These are phyloP conservation scores for Luscinia luscinia DNA, from an alignment of 2,797 vertebrate species.

Conservation along the genomic window DNA sequence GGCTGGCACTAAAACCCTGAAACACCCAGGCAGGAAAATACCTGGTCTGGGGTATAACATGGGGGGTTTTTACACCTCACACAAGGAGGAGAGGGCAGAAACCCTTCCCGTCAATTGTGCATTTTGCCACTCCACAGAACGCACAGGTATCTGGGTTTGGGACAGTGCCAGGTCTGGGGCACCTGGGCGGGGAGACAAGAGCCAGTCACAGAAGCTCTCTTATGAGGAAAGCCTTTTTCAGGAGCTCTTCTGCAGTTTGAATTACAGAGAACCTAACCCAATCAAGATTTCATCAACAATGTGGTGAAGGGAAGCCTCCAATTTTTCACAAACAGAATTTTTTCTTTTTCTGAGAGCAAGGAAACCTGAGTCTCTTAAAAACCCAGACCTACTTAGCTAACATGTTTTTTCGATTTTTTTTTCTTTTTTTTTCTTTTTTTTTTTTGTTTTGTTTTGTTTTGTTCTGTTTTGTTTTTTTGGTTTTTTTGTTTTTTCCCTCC, in stretches of 20 bases:
- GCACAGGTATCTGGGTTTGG: neutral
- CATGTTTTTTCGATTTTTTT: too few relatives aligned
- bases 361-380: neutral
- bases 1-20: accelerated
- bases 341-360: neutral
- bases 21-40: accelerated
- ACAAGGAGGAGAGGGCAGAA: neutral
- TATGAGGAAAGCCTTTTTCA: accelerated
- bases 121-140: accelerated
- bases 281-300: neutral
- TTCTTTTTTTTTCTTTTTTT: too few relatives aligned
- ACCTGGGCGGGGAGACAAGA: accelerated
- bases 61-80: neutral
- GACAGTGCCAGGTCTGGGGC: neutral
- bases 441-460: too few relatives aligned
- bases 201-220: neutral
- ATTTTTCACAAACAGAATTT: neutral
- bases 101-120: accelerated
- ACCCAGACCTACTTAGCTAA: neutral
- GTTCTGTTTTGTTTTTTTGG: too few relatives aligned
- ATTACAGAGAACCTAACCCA: neutral
- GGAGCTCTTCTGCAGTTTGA: neutral
- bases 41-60: too few relatives aligned
- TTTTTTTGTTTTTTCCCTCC: too few relatives aligned
- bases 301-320: neutral